Conservation (phyloP, 2,113 vertebrate genomes). For the Lethenteron reissneri region DNA sequence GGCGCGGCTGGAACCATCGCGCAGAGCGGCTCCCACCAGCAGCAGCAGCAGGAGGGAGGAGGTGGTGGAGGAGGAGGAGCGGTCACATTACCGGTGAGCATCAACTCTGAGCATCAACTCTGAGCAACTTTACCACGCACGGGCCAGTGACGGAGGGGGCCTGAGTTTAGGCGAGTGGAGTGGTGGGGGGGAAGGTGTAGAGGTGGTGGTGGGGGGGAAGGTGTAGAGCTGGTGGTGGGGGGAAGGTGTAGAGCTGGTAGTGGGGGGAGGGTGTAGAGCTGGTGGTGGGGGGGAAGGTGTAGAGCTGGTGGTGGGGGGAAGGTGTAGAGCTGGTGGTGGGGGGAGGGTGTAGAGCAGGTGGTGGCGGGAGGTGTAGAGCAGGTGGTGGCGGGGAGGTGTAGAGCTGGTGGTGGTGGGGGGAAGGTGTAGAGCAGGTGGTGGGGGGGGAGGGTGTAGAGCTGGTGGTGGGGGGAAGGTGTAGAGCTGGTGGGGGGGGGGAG, state of each 20-base stretch:
- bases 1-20: too few species aligned
- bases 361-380: not conserved
- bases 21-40: too few species aligned
- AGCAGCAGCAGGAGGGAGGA: too few species aligned
- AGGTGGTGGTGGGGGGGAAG: not conserved
- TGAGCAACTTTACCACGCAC: too few species aligned
- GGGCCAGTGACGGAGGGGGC: too few species aligned
- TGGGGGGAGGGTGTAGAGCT: not conserved
- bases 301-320: not conserved
- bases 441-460: not conserved
- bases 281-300: not conserved
- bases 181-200: not conserved
- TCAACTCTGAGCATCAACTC: too few species aligned
- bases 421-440: not conserved
- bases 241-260: not conserved
- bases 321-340: not conserved
- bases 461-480: not conserved
- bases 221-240: not conserved
- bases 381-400: not conserved
- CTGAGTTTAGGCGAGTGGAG: too few species aligned
- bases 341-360: not conserved
- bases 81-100: too few species aligned
- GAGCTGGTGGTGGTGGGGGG: not conserved
- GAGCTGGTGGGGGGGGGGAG: not conserved
- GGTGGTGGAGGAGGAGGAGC: too few species aligned